Evolutionary conservation across 2,888 invertebrate genomes (phyloP).

Genomic region (Beris chalybata): DNA sequence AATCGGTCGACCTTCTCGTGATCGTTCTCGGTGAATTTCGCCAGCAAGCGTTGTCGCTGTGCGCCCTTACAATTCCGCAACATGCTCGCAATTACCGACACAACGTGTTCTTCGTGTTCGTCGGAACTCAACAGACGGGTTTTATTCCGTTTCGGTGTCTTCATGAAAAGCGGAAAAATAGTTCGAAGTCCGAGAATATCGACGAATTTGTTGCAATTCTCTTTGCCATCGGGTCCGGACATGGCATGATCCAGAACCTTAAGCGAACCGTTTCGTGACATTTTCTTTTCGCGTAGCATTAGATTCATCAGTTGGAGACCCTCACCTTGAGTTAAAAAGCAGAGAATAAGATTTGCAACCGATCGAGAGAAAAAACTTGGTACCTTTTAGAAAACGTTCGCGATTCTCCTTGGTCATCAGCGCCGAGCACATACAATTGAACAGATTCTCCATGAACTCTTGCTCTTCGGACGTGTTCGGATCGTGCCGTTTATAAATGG

Average conservation of each 20-base stretch:
- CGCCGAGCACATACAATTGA: constrained; percentile 92
- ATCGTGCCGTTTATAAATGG: constrained; percentile 93
- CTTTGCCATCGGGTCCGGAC: constrained; percentile 88
- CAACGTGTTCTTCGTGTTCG: constrained; percentile 94
- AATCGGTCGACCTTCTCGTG: constrained; percentile 97
- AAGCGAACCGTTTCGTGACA: constrained; percentile 92
- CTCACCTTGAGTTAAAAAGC: constrained; percentile 62
- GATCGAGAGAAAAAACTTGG: not conserved
- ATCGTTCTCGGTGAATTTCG: constrained; percentile 97
- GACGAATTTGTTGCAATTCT: constrained; percentile 97
- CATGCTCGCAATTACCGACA: constrained; percentile 92
- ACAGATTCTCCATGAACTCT: constrained; percentile 98
- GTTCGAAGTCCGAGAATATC: constrained; percentile 95
- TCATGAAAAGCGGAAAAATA: constrained; percentile 98
- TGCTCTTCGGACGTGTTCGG: constrained; percentile 89
- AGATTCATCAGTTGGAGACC: constrained; percentile 99
- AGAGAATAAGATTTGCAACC: not conserved
- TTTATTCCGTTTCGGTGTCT: constrained; percentile 86
- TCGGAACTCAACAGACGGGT: constrained; percentile 79
- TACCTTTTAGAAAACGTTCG: constrained; percentile 83
- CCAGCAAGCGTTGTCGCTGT: constrained; percentile 85
- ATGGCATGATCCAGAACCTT: constrained; percentile 98
- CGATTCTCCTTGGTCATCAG: constrained; percentile 87
- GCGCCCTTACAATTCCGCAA: constrained; percentile 88
- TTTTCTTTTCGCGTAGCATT: constrained; percentile 96